Percentiles rank a stretch among this genome's conserved stretches.
Evolutionary conservation across 2,113 vertebrate genomes (phyloP).

Genomic region (Albula goreensis): DNA sequence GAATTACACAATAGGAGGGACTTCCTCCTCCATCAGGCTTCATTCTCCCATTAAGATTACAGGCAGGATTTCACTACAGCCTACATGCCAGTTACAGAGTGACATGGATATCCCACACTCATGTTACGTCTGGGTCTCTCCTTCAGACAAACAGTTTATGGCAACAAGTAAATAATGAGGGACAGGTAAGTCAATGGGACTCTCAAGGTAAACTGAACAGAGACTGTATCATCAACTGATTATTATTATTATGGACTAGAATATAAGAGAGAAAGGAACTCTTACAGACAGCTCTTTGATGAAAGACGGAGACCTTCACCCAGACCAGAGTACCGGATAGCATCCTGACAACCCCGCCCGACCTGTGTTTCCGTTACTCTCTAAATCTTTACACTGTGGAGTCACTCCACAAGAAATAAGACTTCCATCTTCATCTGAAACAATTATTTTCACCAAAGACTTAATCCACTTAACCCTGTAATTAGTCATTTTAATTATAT

Average conservation of each 20-base stretch:
- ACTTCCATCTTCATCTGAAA: not conserved
- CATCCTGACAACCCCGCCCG: not conserved
- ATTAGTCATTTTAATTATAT: not conserved
- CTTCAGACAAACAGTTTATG: too few species aligned
- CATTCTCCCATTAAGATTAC: too few species aligned
- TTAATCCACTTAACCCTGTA: not conserved
- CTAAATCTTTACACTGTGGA: not conserved
- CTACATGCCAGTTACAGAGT: too few species aligned
- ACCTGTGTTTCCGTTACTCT: not conserved
- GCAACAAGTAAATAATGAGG: too few species aligned
- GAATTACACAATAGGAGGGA: too few species aligned
- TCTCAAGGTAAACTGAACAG: not conserved
- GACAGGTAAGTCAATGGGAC: too few species aligned
- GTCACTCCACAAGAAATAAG: not conserved
- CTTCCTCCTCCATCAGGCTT: too few species aligned
- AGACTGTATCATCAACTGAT: not conserved
- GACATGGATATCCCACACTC: too few species aligned
- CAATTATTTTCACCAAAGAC: not conserved
- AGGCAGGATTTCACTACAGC: too few species aligned
- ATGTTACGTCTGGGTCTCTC: too few species aligned
- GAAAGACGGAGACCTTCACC: not conserved
- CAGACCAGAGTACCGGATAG: not conserved
- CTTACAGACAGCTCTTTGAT: not conserved
- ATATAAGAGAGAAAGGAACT: not conserved
- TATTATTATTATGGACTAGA: not conserved